These are phyloP conservation scores for Meghimatium bilineatum DNA, from an alignment of 2,888 invertebrate species.

Conservation along the genomic window DNA sequence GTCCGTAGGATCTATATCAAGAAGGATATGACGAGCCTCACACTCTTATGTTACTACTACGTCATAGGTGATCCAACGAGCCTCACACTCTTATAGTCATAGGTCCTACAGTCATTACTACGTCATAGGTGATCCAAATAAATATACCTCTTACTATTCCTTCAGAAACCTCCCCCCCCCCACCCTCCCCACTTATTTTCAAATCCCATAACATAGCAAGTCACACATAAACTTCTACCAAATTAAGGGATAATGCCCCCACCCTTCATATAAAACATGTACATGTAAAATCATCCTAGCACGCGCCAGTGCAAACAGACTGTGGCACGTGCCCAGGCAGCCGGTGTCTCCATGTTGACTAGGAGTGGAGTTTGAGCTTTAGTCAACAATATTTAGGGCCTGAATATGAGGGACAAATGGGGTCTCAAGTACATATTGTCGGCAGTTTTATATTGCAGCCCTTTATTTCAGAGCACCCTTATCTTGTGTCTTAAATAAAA, in stretches of 20 bases:
- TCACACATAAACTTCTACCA: neutral
- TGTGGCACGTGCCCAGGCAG: constrained; percentile 32
- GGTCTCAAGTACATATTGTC: neutral
- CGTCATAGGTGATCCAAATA: too few relatives aligned
- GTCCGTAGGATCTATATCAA: too few relatives aligned
- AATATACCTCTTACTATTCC: too few relatives aligned
- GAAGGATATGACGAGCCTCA: too few relatives aligned
- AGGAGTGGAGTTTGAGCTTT: constrained; percentile 36
- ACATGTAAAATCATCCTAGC: neutral
- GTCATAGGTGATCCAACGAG: too few relatives aligned
- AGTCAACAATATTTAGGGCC: constrained; percentile 12
- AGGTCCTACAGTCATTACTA: too few relatives aligned
- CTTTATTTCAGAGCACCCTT: constrained; percentile 7
- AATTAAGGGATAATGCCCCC: neutral
- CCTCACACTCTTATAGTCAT: too few relatives aligned
- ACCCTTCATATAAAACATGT: neutral
- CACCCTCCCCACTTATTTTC: neutral
- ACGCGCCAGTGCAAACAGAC: constrained; percentile 32
- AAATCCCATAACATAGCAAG: neutral
- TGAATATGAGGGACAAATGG: neutral
- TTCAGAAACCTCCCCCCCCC: neutral
- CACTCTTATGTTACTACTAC: too few relatives aligned
- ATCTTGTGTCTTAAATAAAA: constrained; percentile 18
- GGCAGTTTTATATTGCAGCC: constrained; percentile 3
- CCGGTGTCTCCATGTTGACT: constrained; percentile 31